These are phyloP conservation scores for Machimus atricapillus DNA, from an alignment of 2,888 invertebrate genomes.

Conservation along the genomic window DNA sequence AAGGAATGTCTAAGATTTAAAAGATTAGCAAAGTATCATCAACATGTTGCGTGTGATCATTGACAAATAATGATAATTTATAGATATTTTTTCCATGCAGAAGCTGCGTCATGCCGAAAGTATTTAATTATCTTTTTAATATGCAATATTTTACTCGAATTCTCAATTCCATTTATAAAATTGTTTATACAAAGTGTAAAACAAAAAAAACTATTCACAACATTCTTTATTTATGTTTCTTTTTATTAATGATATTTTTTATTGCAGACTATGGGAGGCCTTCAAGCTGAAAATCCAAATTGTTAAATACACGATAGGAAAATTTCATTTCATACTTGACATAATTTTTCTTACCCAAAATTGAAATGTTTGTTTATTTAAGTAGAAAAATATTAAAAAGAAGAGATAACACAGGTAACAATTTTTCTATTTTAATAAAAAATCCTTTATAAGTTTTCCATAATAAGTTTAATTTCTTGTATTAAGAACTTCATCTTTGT, in stretches of 20 bases:
- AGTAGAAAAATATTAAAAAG: too few relatives aligned
- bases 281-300: background rate
- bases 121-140: background rate
- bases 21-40: background rate
- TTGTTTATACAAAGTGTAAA: too few relatives aligned
- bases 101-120: background rate
- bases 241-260: background rate
- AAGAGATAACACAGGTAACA: too few relatives aligned
- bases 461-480: background rate
- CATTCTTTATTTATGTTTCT: background rate
- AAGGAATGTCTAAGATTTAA: background rate
- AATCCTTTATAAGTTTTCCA: too few relatives aligned
- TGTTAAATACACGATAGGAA: background rate
- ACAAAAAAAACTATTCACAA: too few relatives aligned
- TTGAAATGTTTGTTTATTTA: too few relatives aligned
- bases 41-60: background rate
- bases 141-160: background rate
- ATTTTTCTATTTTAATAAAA: too few relatives aligned
- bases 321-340: background rate
- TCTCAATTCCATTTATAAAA: too few relatives aligned
- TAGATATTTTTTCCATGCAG: background rate
- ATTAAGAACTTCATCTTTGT: background rate
- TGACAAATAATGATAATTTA: background rate
- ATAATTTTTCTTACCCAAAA: too few relatives aligned
- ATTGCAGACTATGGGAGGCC: background rate